Evolutionary conservation across 2,888 invertebrate genomes (phyloP), one percentile per base, ranked within the genome.

Genomic region (Agrochola circellaris): DNA sequence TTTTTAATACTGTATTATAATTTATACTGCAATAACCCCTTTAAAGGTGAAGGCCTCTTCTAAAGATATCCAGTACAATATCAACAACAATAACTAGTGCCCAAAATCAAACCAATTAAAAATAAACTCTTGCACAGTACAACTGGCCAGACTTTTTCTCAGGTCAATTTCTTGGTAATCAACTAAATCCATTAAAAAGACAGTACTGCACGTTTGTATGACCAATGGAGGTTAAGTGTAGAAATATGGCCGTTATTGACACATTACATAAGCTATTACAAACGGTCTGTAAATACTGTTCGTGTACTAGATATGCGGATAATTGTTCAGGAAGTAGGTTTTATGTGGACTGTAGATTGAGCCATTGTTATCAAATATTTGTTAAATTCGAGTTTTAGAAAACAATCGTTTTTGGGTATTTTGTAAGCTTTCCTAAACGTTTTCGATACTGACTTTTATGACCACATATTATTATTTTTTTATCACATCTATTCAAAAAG

Each of bases 301-400:
- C 20, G 48, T 73, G 70, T 62, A 34, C 64, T n/a, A 74, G 45
- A n/a, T 60, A 51, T 48, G 67, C 20, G 56, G 38, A 56, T 80
- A 60, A 81, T 75, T 82, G 62, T 58, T 58, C 51, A 68, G 80
- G 56, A 70, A 80, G 61, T 82, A 7, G 48, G 67, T n/a, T 13
- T 74, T 61, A 58, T 61, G 56, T 26, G 61, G 34, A 62, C 9
- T 75, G 56, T n/a, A 30, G 45, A 54, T 69, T 69, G 42, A 45
- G 26, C 0, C 60, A 15, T 20, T 54, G 20, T 56, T 56, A 20
- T 56, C 5, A 64, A 65, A 70, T 69, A 48, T 34, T 62, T 58
- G 30, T n/a, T 6, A 8, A 34, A 67, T 51, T n/a, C 1, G 7
- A 30, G 17, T 77, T 60, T 8, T 20, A 54, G 42, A 56, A 13